Conservation (phyloP, 2,113 vertebrate species). For the Labrus mixtus region DNA sequence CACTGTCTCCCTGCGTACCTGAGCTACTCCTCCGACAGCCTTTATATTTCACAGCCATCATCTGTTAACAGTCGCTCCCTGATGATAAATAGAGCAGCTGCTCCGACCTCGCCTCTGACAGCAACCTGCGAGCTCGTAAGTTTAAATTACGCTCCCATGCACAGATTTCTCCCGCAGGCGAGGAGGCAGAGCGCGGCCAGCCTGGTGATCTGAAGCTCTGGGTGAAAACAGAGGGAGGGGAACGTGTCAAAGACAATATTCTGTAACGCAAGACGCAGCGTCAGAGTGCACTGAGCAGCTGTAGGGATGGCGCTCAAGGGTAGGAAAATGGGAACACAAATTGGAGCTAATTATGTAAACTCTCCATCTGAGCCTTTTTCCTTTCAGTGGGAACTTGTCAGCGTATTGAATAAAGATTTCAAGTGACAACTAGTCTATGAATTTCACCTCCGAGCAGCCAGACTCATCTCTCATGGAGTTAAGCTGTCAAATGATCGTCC, state of each 20-base stretch:
- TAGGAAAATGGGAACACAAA: constrained; percentile 44
- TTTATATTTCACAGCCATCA: constrained; percentile 61
- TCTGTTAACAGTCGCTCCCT: constrained; percentile 49
- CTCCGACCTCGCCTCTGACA: constrained; percentile 60
- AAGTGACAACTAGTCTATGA: constrained; percentile 39
- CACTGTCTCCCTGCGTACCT: constrained; percentile 46
- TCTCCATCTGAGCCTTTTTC: constrained; percentile 35
- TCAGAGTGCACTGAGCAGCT: constrained; percentile 16
- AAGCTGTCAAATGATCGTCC: constrained; percentile 51
- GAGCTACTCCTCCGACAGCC: constrained; percentile 53
- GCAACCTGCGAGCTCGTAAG: constrained; percentile 66
- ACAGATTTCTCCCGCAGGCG: constrained; percentile 25
- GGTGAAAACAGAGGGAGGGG: constrained; percentile 20
- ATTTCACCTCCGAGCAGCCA: constrained; percentile 48
- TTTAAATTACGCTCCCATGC: constrained; percentile 62
- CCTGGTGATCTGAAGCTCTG: constrained; percentile 17
- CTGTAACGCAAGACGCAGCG: constrained; percentile 24
- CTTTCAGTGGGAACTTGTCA: constrained; percentile 25
- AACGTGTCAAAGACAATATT: constrained; percentile 36
- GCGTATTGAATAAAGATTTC: constrained; percentile 51
- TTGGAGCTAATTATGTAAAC: constrained; percentile 55
- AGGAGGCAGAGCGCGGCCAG: constrained; percentile 1
- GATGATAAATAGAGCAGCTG: constrained; percentile 66
- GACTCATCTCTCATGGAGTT: constrained; percentile 43
- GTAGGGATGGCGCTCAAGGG: constrained; percentile 32